Percentiles rank a stretch among this genome's conserved stretches.
Conservation (phyloP, 2,113 vertebrate species). For the Apodemus sylvaticus region DNA sequence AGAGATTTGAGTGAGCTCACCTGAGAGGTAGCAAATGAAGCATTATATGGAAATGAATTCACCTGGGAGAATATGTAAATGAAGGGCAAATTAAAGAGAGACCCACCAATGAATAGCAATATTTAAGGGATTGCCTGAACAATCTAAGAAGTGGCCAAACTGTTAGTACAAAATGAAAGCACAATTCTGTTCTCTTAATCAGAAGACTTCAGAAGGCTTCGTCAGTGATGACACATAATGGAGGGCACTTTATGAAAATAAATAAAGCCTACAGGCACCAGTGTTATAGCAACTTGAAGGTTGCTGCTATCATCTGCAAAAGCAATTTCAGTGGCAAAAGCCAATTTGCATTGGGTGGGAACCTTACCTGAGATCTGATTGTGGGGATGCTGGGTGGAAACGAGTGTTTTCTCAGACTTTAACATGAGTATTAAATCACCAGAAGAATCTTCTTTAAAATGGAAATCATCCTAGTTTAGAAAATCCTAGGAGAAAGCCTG, state of each 20-base stretch:
- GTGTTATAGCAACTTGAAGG: not conserved
- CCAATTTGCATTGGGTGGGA: not conserved
- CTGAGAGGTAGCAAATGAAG: not conserved
- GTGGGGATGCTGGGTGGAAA: not conserved
- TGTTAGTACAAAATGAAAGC: not conserved
- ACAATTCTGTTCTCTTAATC: not conserved
- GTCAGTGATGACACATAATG: not conserved
- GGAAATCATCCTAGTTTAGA: not conserved
- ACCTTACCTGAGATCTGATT: not conserved
- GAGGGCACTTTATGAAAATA: constrained; percentile 9
- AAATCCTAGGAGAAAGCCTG: not conserved
- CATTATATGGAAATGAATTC: not conserved
- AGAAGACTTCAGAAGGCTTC: not conserved
- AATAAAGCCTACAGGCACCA: not conserved
- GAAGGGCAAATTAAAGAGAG: constrained; percentile 5
- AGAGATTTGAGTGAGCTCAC: not conserved
- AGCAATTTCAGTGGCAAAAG: constrained; percentile 15
- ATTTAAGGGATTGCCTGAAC: not conserved
- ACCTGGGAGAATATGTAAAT: not conserved
- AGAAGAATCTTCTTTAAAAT: not conserved
- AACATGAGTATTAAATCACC: not conserved
- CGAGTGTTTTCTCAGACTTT: not conserved
- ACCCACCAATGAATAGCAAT: not conserved
- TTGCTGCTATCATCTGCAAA: not conserved
- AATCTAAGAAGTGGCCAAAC: not conserved